Evolutionary conservation across 2,113 vertebrate species (phyloP).

Genomic region (Synchiropus splendidus): DNA sequence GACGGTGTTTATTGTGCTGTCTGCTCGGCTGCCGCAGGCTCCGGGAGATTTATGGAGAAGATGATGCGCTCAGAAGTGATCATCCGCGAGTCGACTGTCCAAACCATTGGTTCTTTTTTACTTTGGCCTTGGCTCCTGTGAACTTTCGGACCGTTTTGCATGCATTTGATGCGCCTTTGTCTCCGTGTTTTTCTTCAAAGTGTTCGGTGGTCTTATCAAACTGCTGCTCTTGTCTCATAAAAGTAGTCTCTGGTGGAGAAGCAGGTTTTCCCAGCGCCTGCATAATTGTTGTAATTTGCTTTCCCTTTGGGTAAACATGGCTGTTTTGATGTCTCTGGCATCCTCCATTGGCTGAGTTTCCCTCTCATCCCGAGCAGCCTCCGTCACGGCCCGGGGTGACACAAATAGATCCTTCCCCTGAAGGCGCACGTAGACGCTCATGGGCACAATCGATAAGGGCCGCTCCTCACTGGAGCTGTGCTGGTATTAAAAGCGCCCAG

Average conservation of each 20-base stretch:
- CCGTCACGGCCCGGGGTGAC: slow-evolving; percentile 63
- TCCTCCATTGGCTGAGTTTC: slow-evolving; percentile 62
- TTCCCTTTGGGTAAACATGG: slow-evolving; percentile 69
- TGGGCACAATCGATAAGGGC: slow-evolving; percentile 63
- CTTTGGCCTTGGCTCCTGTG: too few species aligned
- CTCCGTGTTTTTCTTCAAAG: slow-evolving; percentile 43
- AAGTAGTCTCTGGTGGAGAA: slow-evolving; percentile 57
- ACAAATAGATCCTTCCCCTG: slow-evolving; percentile 71
- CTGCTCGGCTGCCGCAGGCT: too few species aligned
- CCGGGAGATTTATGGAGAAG: too few species aligned
- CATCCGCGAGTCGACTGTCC: too few species aligned
- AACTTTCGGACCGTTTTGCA: slow-evolving; percentile 17
- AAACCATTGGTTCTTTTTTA: too few species aligned
- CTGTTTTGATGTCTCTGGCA: slow-evolving; percentile 71
- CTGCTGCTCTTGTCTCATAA: slow-evolving; percentile 47
- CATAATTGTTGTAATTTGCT: slow-evolving; percentile 71
- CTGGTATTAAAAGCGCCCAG: slow-evolving; percentile 58
- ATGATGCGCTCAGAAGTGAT: too few species aligned
- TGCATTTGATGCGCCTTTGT: slow-evolving; percentile 36
- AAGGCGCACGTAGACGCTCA: slow-evolving; percentile 68
- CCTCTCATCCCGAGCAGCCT: slow-evolving; percentile 52
- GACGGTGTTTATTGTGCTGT: slow-evolving; percentile 36
- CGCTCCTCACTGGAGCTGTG: slow-evolving; percentile 47
- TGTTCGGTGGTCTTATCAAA: slow-evolving; percentile 55
- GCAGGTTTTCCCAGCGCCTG: slow-evolving; percentile 64